These are phyloP conservation scores for Empis stercorea DNA, from an alignment of 2,888 invertebrate species.

Conservation along the genomic window DNA sequence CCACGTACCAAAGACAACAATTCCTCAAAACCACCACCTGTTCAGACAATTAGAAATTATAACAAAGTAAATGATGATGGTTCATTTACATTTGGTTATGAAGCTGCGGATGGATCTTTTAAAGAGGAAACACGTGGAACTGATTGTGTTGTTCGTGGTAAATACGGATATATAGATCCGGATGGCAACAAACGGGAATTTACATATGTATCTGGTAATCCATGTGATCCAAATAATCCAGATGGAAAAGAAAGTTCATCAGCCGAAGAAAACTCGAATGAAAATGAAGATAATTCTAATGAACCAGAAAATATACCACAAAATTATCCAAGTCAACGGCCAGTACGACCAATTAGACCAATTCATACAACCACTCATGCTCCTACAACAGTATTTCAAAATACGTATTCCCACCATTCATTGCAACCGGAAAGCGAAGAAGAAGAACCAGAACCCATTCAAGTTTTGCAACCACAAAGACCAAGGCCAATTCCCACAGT, in stretches of 20 bases:
- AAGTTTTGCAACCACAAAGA: slow-evolving; percentile 35
- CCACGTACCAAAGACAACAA: slow-evolving; percentile 33
- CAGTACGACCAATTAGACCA: slow-evolving; percentile 36
- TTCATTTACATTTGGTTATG: slow-evolving; percentile 50
- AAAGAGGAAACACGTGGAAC: slow-evolving; percentile 76
- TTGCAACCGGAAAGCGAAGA: slow-evolving; percentile 42
- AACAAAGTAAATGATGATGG: slow-evolving; percentile 57
- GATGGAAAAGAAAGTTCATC: slow-evolving; percentile 46
- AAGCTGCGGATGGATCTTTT: slow-evolving; percentile 74
- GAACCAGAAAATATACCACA: slow-evolving; percentile 49
- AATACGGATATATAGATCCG: slow-evolving; percentile 77
- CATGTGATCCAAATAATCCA: slow-evolving; percentile 73
- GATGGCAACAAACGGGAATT: slow-evolving; percentile 77
- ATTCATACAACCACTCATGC: slow-evolving; percentile 38
- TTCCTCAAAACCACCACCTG: slow-evolving; percentile 54
- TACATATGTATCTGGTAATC: slow-evolving; percentile 75
- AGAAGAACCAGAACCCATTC: slow-evolving; percentile 43
- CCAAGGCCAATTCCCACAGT: slow-evolving; percentile 25
- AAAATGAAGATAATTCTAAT: slow-evolving; percentile 43
- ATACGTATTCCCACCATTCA: slow-evolving; percentile 41
- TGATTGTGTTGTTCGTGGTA: slow-evolving; percentile 75
- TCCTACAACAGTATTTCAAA: slow-evolving; percentile 58
- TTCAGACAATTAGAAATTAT: slow-evolving; percentile 71
- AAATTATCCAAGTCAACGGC: slow-evolving; percentile 46
- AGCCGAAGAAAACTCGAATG: slow-evolving; percentile 41